Evolutionary conservation across 2,113 vertebrate species (phyloP).

Genomic region (Myxocyprinus asiaticus): DNA sequence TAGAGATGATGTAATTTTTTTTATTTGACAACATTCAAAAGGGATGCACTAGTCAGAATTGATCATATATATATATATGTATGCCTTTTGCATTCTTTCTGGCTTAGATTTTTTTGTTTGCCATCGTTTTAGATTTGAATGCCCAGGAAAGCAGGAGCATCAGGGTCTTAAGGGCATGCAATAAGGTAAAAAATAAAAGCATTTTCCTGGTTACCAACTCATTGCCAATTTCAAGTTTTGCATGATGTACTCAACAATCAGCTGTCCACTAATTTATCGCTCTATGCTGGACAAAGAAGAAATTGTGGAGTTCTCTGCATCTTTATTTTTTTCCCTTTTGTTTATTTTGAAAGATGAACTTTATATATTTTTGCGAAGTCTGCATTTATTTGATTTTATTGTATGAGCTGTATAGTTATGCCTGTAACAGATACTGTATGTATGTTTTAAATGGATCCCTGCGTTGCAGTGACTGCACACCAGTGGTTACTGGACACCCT

Average conservation of each 20-base stretch:
- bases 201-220: constrained; percentile 46
- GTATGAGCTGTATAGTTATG: constrained; percentile 74
- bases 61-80: no score
- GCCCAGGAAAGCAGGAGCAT: no score
- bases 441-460: constrained; percentile 60
- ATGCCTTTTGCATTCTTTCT: no score
- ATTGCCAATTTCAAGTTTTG: constrained; percentile 44
- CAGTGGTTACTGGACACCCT: constrained; percentile 49
- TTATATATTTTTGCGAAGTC: constrained; percentile 81
- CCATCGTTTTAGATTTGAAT: no score
- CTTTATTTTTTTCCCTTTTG: constrained; percentile 48
- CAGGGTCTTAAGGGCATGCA: constrained; percentile 66
- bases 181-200: constrained; percentile 47
- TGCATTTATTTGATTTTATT: constrained; percentile 73
- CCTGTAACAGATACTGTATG: constrained; percentile 54
- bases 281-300: constrained; percentile 69
- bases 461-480: constrained; percentile 59
- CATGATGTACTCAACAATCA: constrained; percentile 68
- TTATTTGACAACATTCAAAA: constrained; percentile 53
- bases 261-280: constrained; percentile 70
- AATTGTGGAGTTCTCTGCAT: constrained; percentile 69
- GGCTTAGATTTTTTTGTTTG: no score
- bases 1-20: constrained; percentile 23
- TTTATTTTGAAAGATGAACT: constrained; percentile 63
- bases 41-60: constrained; percentile 57